phyloP scores from a whole-genome alignment of 2,888 invertebrate species.

The Drosophila pseudotakahashii region DNA sequence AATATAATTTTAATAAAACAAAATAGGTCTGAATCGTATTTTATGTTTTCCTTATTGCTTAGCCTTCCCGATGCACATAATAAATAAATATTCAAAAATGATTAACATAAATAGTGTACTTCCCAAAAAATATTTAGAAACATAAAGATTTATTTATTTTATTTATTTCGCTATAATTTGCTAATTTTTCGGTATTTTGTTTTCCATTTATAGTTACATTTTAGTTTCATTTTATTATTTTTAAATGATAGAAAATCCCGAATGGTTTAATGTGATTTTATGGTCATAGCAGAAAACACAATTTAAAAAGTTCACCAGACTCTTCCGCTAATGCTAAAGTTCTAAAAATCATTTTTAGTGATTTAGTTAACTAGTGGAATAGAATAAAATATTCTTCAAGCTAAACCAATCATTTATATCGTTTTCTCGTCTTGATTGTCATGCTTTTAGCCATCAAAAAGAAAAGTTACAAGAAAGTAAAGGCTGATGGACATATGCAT shows the following conservation, averaged over 20 bases:
- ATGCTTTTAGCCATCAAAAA: conserved; percentile 70
- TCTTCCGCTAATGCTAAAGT: conserved; percentile 20
- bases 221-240: conserved; percentile 14
- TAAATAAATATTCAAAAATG: too few relatives aligned
- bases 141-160: background rate
- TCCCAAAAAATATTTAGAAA: background rate
- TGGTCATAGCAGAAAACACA: conserved; percentile 50
- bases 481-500: conserved; percentile 11
- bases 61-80: too few relatives aligned
- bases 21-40: too few relatives aligned
- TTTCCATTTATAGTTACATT: conserved; percentile 15
- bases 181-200: conserved; percentile 45
- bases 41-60: too few relatives aligned
- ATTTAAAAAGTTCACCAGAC: conserved; percentile 1
- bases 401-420: conserved; percentile 51
- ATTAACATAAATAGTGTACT: background rate
- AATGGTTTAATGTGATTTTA: conserved; percentile 48
- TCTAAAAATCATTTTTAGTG: conserved; percentile 13
- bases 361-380: conserved; percentile 43
- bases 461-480: conserved; percentile 14
- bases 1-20: too few relatives aligned
- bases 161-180: conserved; percentile 57
- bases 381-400: conserved; percentile 16
- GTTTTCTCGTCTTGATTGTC: conserved; percentile 67
- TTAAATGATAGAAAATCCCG: conserved; percentile 54